Base-by-base conservation (phyloP, 2,113 vertebrate species). In the Syngnathoides biaculeatus region DNA sequence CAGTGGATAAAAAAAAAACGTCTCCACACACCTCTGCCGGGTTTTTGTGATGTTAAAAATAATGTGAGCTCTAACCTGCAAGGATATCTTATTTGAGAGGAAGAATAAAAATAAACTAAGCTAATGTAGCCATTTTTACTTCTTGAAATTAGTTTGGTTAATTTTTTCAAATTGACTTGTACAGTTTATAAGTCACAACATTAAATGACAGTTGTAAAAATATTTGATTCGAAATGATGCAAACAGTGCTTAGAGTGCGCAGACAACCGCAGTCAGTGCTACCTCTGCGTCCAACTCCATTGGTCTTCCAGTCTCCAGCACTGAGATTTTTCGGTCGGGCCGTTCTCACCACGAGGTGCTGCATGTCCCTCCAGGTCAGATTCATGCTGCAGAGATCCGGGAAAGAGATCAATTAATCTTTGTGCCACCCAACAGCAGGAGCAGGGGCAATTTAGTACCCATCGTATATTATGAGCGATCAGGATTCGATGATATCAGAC, bases 321-420 rank as follows among this genome's bases (percentile, higher is more conserved):
- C 93, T 95, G 78, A 99, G 95, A 81, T 93, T 93, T 12, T 91
- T 91, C 0, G 96, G 96, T 75, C 88, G 93, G 0, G 97, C 95
- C 0, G 95, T 97, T 84, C 89, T 94, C 27, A 99, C 95, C 56
- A 99, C 97, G 58, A 98, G 86, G 70, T 99, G 96, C 90, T 99
- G 97, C 96, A 98, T 98, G 88, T 98, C 96, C 48, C 97, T 92
- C 97, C 97, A 99, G 0, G 96, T 98, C 79, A 99, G 92, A 84
- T 97, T 98, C 88, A 93, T 95, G 75, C 97, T 98, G 79, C 5
- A 52, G 15, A 67, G 42, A 69, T 15, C 65, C 30, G 56, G 56
- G 63, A 30, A n/a, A 69, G 57, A 76, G 65, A 68, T 15, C 0
- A 10, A 8, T 70, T 50, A 66, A 75, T 65, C 69, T 69, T 78